Base-by-base conservation (phyloP, 2,113 vertebrate species). In the Neofelis nebulosa region DNA sequence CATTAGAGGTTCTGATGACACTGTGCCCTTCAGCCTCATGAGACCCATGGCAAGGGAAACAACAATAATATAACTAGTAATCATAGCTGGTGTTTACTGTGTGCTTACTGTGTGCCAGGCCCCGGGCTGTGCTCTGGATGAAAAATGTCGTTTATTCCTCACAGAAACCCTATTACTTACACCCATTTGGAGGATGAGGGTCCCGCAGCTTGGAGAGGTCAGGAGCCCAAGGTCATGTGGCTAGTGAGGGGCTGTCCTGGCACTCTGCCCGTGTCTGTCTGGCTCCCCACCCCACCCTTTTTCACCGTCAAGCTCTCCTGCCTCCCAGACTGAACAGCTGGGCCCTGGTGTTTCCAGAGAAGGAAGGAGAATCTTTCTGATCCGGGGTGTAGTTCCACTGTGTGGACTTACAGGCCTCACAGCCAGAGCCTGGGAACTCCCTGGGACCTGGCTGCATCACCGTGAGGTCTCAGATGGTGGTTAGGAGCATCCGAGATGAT, bases 401-500 rank as follows among this genome's bases (percentile, higher is more conserved):
- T 41, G 7, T 23, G 36, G 25, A n/a, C 38, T 68, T 50, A 76
- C 6, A 18, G 78, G 45, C 29, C 1, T 16, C n/a, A 33, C 38
- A n/a, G 48, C n/a, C 63, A 55, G 71, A 65, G 48, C 3, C 8
- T 23, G 86, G 48, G 91, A 71, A 12, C 15, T 14, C 21, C 23
- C 5, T 36, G 14, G 85, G 65, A 21, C 52, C 38, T 50, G 89
- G 45, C 4, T 52, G 38, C 27, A 45, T n/a, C 14, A 3, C 66
- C 2, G 9, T 0, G 36, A 80, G 11, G 41, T 41, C 81, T 88
- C 38, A 45, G 52, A 48, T 27, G 1, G 31, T 33, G 1, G 0
- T 3, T 36, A 4, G 1, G 23, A 52, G 8, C 36, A 57, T 41
- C 63, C 4, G 15, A 48, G 21, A 33, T 27, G 31, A 69, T 13